Percentiles rank a stretch among this genome's conserved stretches.
These are phyloP conservation scores for Heteromormyrus szaboi DNA, from an alignment of 2,797 vertebrate genomes.

Conservation along the genomic window DNA sequence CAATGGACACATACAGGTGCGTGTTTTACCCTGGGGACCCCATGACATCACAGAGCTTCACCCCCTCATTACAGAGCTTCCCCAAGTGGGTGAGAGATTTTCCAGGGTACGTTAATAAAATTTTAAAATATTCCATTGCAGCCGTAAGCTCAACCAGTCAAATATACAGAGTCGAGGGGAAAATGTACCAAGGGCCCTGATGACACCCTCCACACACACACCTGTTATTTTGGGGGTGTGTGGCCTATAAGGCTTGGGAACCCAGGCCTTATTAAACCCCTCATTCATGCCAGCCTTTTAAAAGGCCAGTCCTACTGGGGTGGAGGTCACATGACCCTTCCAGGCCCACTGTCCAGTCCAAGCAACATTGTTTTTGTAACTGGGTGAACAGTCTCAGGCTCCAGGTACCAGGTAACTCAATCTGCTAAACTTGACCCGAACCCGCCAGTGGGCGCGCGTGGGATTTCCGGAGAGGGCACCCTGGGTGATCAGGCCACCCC, in stretches of 20 bases:
- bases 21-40: not conserved
- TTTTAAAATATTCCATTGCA: not conserved
- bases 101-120: not conserved
- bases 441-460: not conserved
- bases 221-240: not conserved
- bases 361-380: not conserved
- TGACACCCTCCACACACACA: not conserved
- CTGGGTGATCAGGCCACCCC: not conserved
- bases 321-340: not conserved
- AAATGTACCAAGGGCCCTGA: not conserved
- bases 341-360: not conserved
- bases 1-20: not conserved
- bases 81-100: not conserved
- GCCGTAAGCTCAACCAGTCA: not conserved
- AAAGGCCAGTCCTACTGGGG: not conserved
- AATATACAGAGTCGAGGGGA: not conserved
- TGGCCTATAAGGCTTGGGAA: not conserved
- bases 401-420: not conserved
- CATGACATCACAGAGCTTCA: not conserved
- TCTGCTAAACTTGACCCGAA: not conserved
- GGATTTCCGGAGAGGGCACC: not conserved
- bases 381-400: not conserved
- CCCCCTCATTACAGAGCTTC: not conserved
- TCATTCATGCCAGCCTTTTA: not conserved
- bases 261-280: not conserved